Base-by-base conservation (phyloP, 1,140 invertebrate genomes). In the Drosophila nasuta region DNA sequence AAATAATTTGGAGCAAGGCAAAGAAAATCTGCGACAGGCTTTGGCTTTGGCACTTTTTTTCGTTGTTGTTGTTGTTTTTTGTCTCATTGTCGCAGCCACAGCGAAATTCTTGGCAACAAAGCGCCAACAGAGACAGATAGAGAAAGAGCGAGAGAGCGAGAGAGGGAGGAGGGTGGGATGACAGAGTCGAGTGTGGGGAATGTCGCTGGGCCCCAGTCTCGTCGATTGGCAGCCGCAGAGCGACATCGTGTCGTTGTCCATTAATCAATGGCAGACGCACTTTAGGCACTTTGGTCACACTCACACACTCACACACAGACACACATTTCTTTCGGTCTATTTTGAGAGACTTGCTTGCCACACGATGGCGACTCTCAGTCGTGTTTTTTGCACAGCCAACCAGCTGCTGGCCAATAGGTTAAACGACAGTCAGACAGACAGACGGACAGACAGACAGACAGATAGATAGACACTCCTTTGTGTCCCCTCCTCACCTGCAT, bases 241-340 rank as follows among this genome's bases (percentile, higher is more conserved):
- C 35, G 41, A 43, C 41, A 10, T 43, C 41, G 41, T n/a, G 41
- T 13, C 17, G 62, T 15, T 3, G 76, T 58, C 68, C 77, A 83
- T 83, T 83, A 83, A 83, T 83, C 81, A 83, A 80, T 81, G 81
- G 54, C 73, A 76, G 63, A 65, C 71, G 71, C 72, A 69, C 58
- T 74, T 71, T 1, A 17, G 35, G 15, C 54, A 57, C 35, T 57
- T 57, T 57, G 54, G 52, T 43, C 62, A 59, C 62, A 43, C 11
- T 11, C 38, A 41, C 33, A 33, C 33, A 33, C 33, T 33, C 33
- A 38, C 35, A 38, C 35, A 38, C 35, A 38, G 7, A 2, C 30
- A 38, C 35, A 3, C 30, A 33, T 56, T 63, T 13, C 30, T 64
- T 28, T 43, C 17, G 48, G 33, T 41, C 17, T 52, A 52, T 73